phyloP scores from a whole-genome alignment of 2,113 vertebrate species.

The Saimiri boliviensis region DNA sequence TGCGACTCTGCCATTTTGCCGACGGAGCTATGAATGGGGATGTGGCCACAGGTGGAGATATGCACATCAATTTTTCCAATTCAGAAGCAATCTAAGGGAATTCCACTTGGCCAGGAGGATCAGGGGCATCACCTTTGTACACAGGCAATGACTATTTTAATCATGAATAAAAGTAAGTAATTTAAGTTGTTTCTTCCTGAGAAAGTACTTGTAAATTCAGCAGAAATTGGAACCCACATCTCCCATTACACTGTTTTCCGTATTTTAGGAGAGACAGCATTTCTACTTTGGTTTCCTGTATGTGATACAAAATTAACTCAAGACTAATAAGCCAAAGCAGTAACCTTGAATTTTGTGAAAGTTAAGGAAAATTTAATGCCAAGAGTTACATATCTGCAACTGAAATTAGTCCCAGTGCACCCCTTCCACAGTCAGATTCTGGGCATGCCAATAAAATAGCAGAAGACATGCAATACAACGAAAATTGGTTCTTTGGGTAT shows the following conservation, averaged over 20 bases:
- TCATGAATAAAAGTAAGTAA: background rate
- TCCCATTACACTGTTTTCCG: background rate
- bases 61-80: background rate
- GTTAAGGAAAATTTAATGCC: conserved; percentile 74
- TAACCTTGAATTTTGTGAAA: conserved; percentile 81
- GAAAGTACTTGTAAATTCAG: background rate
- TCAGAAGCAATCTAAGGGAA: background rate
- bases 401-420: conserved; percentile 77
- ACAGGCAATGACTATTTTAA: background rate
- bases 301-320: conserved; percentile 63
- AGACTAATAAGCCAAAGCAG: conserved; percentile 43
- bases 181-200: background rate
- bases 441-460: conserved; percentile 72
- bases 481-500: conserved; percentile 83
- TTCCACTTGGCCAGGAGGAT: background rate
- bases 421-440: conserved; percentile 65
- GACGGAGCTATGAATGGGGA: background rate
- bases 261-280: conserved; percentile 11
- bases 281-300: conserved; percentile 29
- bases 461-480: conserved; percentile 76
- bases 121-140: background rate
- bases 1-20: background rate
- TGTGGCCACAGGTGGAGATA: background rate
- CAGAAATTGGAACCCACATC: background rate
- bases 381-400: conserved; percentile 71